Evolutionary conservation across 1,140 invertebrate species (phyloP).

Genomic region (Drosophila mauritiana): DNA sequence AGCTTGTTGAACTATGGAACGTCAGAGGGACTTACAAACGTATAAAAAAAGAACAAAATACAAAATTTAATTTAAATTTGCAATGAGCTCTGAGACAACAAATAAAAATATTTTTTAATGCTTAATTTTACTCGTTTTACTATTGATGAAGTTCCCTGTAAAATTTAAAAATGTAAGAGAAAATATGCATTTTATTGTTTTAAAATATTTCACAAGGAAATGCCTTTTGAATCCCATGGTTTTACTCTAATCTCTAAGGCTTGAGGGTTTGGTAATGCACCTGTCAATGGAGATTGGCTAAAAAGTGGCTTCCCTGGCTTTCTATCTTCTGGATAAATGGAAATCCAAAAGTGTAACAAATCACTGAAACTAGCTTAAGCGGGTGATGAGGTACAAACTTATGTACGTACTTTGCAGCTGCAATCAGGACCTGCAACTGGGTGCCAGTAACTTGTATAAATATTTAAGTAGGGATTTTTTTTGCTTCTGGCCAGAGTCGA

Average conservation of each 20-base stretch:
- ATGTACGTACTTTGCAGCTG: not conserved
- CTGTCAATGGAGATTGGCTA: constrained; percentile 29
- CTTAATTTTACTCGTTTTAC: not conserved
- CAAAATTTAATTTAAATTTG: constrained; percentile 7
- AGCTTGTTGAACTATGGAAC: not conserved
- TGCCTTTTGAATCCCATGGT: constrained; percentile 6
- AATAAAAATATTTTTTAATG: too few species aligned
- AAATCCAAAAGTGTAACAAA: constrained; percentile 35
- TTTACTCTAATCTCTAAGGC: constrained; percentile 11
- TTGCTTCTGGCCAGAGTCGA: constrained; percentile 9
- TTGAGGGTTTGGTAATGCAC: constrained; percentile 2
- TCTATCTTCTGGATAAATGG: constrained; percentile 1
- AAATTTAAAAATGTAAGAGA: not conserved
- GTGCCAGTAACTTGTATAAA: constrained; percentile 19
- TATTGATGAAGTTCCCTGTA: not conserved
- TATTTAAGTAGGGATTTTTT: constrained; percentile 21
- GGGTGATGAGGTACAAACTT: constrained; percentile 14
- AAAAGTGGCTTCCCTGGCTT: constrained; percentile 5
- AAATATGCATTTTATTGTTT: too few species aligned
- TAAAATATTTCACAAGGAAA: too few species aligned
- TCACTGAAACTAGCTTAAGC: constrained; percentile 14
- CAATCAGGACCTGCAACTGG: constrained; percentile 8
- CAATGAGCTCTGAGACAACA: not conserved
- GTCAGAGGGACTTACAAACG: constrained; percentile 3
- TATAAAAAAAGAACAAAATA: not conserved